These are phyloP conservation scores for Melanotaenia parkinsoni DNA, from an alignment of 2,797 vertebrate genomes.

Conservation along the genomic window DNA sequence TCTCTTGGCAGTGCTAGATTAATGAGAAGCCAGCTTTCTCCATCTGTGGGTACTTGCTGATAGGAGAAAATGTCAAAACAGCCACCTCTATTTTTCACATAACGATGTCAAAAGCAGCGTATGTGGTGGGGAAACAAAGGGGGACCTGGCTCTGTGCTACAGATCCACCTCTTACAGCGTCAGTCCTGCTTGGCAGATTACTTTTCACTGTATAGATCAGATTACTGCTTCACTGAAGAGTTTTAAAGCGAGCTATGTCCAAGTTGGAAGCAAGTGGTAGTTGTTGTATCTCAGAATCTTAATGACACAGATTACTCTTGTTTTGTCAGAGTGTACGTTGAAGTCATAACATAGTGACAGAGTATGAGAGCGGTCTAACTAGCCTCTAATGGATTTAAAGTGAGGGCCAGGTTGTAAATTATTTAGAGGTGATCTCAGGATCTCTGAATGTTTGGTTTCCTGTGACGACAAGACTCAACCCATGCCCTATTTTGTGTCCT, in stretches of 20 bases:
- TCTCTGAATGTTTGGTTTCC: conserved; percentile 48
- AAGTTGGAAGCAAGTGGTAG: conserved; percentile 28
- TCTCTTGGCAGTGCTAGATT: conserved; percentile 59
- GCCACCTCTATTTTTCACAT: conserved; percentile 60
- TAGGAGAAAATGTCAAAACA: conserved; percentile 71
- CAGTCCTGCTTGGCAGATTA: conserved; percentile 30
- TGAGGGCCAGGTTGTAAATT: conserved; percentile 63
- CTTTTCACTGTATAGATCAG: conserved; percentile 56
- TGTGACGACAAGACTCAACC: conserved; percentile 52
- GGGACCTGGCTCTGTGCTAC: conserved; percentile 39
- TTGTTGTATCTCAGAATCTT: conserved; percentile 40
- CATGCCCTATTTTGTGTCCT: conserved; percentile 55
- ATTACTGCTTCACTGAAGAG: conserved; percentile 41
- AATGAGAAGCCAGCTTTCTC: conserved; percentile 59
- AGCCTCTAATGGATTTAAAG: conserved; percentile 61
- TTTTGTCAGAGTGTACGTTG: conserved; percentile 55
- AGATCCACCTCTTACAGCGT: conserved; percentile 32
- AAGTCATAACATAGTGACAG: conserved; percentile 69
- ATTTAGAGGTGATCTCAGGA: conserved; percentile 54
- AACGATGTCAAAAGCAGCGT: conserved; percentile 50
- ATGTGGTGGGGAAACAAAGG: conserved; percentile 44
- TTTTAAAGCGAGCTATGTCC: conserved; percentile 46
- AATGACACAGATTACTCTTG: conserved; percentile 66
- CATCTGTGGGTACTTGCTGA: conserved; percentile 59
- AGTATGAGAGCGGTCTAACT: conserved; percentile 40